Evolutionary conservation across 2,113 vertebrate genomes (phyloP), one percentile per base, ranked within the genome.

Genomic region (Bombycilla garrulus): DNA sequence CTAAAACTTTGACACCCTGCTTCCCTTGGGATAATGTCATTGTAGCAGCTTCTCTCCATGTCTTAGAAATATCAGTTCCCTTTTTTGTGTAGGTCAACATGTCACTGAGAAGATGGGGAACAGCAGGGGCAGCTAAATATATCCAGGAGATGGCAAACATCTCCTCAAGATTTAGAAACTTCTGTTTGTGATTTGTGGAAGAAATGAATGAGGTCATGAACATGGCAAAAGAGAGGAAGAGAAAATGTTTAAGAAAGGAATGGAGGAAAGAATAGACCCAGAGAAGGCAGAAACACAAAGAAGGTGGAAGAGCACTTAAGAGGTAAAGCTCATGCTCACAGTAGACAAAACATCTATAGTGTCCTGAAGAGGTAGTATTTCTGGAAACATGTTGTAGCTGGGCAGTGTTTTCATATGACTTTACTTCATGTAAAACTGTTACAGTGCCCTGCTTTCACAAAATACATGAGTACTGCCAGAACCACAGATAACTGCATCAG

Each of bases 141-240:
- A 82, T 42, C 62, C 47, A 80, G 42, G 66, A 95, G 62, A 74
- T 6, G 2, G 25, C 64, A 93, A 92, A 54, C 42, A 47, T 65
- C 72, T 86, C 33, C 57, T 93, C 36, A 87, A 85, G 62, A 81
- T 54, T 91, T 82, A 82, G 62, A 92, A 90, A 90, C 28, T 91
- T 97, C 84, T 86, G 74, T 72, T 95, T 77, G 45, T 86, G 57
- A 57, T 92, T 90, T 93, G 48, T 50, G 38, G 31, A 90, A 95
- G 71, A 85, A 95, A 93, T 82, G 58, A 83, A 57, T 73, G 70
- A 95, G 20, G 40, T 91, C n/a, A 77, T 54, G 40, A 72, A 82
- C 58, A 62, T 17, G 33, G 78, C 42, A 94, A 72, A 81, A 86
- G 25, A 65, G 24, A 61, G 7, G 47, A 69, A 47, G 11, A 23